Evolutionary conservation across 2,797 vertebrate genomes (phyloP).

Genomic region (Mus spretus): DNA sequence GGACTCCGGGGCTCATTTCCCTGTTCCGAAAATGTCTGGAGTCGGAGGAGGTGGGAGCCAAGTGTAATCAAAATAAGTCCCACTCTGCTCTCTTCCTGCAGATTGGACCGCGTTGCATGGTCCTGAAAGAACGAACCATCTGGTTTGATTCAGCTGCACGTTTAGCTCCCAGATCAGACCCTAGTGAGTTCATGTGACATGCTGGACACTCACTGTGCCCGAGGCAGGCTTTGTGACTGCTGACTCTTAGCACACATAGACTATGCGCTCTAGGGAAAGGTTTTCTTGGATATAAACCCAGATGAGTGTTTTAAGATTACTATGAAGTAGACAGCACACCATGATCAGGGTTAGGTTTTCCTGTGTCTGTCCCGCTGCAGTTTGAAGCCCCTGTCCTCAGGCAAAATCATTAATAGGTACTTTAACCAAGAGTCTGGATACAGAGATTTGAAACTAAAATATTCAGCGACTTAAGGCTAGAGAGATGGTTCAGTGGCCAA

Average conservation of each 20-base stretch:
- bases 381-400: background rate
- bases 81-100: background rate
- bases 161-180: constrained; percentile 60
- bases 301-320: background rate
- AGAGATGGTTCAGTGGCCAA: background rate
- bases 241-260: background rate
- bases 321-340: background rate
- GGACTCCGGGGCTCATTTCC: constrained; percentile 76
- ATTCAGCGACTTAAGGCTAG: background rate
- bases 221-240: background rate
- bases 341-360: background rate
- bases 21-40: constrained; percentile 83
- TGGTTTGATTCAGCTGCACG: constrained; percentile 75
- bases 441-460: background rate
- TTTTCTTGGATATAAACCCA: background rate
- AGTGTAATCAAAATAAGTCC: constrained; percentile 81
- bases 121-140: constrained; percentile 57
- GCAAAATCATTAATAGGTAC: background rate
- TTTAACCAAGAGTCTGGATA: background rate
- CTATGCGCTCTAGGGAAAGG: too few relatives aligned
- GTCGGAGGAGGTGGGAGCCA: constrained; percentile 67
- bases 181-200: constrained; percentile 75
- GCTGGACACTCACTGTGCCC: constrained; percentile 22
- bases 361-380: background rate
- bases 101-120: background rate